Evolutionary conservation across 2,888 invertebrate species (phyloP).

Genomic region (Acanthosoma haemorrhoidale): DNA sequence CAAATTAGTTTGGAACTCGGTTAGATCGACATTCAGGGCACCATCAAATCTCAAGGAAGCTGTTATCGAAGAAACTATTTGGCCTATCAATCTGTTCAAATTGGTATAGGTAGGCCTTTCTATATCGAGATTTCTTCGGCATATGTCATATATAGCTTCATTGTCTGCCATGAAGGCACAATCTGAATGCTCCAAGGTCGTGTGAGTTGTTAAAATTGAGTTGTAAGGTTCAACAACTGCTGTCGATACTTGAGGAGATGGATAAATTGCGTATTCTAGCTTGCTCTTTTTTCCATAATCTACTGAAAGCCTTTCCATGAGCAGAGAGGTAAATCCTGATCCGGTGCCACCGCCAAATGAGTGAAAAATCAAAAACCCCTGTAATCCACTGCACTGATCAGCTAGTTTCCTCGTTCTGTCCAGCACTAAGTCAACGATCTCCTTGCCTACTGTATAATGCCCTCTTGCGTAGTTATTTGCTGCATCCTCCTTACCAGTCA

Average conservation of each 20-base stretch:
- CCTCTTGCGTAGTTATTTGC: slow-evolving; percentile 97
- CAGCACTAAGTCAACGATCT: slow-evolving; percentile 83
- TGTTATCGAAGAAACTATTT: slow-evolving; percentile 87
- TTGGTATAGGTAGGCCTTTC: slow-evolving; percentile 95
- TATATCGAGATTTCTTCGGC: slow-evolving; percentile 90
- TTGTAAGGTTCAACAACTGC: slow-evolving; percentile 58
- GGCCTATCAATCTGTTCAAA: slow-evolving; percentile 89
- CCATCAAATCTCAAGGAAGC: slow-evolving; percentile 89
- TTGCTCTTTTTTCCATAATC: slow-evolving; percentile 60
- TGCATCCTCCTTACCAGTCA: slow-evolving; percentile 94
- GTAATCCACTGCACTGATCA: slow-evolving; percentile 79
- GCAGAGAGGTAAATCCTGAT: slow-evolving; percentile 55
- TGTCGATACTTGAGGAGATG: slow-evolving; percentile 55
- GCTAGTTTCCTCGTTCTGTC: slow-evolving; percentile 76
- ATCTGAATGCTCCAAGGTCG: slow-evolving; percentile 58
- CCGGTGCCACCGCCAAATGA: slow-evolving; percentile 55
- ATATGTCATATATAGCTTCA: slow-evolving; percentile 69
- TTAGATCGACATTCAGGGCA: slow-evolving; percentile 85
- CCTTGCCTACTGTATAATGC: slow-evolving; percentile 94
- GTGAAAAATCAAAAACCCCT: slow-evolving; percentile 56
- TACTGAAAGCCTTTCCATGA: slow-evolving; percentile 56
- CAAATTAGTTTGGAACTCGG: slow-evolving; percentile 86
- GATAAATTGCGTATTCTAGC: slow-evolving; percentile 56
- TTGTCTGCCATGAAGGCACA: slow-evolving; percentile 58
- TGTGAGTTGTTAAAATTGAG: slow-evolving; percentile 59